These are phyloP conservation scores for Uropetala carovei DNA, from an alignment of 2,888 invertebrate genomes.

Conservation along the genomic window DNA sequence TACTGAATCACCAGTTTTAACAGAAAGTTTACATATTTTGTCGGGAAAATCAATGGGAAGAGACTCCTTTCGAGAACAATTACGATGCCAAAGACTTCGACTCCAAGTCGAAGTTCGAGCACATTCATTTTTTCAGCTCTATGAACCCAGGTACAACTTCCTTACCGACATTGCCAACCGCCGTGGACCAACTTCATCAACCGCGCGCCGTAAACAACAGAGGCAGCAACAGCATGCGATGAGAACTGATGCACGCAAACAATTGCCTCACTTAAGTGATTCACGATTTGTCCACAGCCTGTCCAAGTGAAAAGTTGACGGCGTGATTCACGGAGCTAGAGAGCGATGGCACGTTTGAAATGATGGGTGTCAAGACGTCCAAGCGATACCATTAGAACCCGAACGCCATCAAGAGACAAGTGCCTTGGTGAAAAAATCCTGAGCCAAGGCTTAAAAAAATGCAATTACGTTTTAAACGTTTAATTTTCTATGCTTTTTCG, in stretches of 20 bases:
- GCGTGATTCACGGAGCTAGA: neutral
- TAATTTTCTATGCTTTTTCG: neutral
- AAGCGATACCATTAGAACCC: too few species aligned
- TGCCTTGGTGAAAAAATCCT: neutral
- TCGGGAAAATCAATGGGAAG: too few species aligned
- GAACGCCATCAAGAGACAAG: neutral
- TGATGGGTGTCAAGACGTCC: neutral
- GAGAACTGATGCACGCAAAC: neutral
- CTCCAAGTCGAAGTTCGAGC: conserved; percentile 8
- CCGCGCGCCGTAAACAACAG: neutral
- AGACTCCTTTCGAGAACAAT: too few species aligned
- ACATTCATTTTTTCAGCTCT: neutral
- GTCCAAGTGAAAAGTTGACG: neutral
- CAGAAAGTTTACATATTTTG: too few species aligned
- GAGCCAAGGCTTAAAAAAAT: neutral
- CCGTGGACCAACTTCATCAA: neutral
- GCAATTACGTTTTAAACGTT: neutral
- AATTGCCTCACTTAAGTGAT: conserved; percentile 36
- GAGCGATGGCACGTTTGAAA: neutral
- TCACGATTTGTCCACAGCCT: conserved; percentile 15
- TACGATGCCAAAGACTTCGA: too few species aligned
- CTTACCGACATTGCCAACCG: neutral
- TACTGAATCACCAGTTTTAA: too few species aligned
- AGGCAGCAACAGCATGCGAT: neutral
- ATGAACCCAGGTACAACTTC: neutral